Percentiles rank a stretch among this genome's conserved stretches.
These are phyloP conservation scores for Mesoclemmys tuberculata DNA, from an alignment of 2,113 vertebrate genomes.

Conservation along the genomic window DNA sequence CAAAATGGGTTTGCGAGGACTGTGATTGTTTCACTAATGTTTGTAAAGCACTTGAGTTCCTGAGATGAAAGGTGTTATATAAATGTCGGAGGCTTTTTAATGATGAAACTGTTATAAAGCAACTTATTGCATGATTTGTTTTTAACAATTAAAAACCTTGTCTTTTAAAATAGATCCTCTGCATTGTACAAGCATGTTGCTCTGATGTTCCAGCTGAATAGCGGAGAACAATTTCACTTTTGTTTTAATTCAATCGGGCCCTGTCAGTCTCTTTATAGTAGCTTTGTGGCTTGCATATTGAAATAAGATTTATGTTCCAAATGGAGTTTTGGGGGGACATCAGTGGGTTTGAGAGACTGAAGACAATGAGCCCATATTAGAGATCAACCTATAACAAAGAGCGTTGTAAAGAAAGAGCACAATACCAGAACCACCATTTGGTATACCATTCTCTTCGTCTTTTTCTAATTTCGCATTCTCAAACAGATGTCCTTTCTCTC, in stretches of 20 bases:
- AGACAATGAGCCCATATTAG: background rate
- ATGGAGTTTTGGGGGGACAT: background rate
- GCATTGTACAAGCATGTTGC: background rate
- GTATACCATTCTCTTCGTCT: background rate
- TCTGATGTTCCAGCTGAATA: constrained; percentile 16
- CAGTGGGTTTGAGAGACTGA: background rate
- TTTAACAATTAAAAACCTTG: fast-evolving
- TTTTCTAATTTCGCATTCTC: background rate
- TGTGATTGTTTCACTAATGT: background rate
- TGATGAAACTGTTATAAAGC: background rate
- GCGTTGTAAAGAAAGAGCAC: background rate
- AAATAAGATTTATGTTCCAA: background rate
- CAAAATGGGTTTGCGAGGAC: background rate
- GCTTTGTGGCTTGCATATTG: background rate
- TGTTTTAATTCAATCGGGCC: background rate
- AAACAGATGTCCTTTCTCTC: background rate
- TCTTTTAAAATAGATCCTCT: background rate
- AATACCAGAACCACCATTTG: background rate
- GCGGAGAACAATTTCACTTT: background rate
- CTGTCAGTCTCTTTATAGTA: background rate
- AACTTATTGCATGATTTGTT: background rate
- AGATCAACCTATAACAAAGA: background rate
- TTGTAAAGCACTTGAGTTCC: background rate
- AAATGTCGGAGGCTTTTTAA: background rate
- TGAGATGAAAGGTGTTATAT: background rate